Conservation (phyloP, 2,113 vertebrate species). For the Vimba vimba region DNA sequence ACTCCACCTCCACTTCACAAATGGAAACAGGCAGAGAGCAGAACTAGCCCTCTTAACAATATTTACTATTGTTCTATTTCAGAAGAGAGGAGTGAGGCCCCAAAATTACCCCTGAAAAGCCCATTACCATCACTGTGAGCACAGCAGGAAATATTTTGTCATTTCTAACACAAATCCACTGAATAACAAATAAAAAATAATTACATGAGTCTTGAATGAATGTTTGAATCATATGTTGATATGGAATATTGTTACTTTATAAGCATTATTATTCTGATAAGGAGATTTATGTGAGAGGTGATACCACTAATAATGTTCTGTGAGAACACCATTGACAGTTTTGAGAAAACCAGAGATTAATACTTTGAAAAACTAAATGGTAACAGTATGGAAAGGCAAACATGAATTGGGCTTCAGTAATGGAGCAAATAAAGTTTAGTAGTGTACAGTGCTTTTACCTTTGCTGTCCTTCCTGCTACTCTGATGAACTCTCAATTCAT, state of each 20-base stretch:
- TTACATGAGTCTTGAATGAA: background rate
- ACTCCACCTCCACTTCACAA: background rate
- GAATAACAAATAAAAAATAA: background rate
- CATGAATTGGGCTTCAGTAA: background rate
- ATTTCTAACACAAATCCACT: background rate
- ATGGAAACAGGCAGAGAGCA: slow-evolving; percentile 9
- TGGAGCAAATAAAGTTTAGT: background rate
- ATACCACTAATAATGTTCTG: background rate
- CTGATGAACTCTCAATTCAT: slow-evolving; percentile 72
- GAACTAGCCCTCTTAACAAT: slow-evolving; percentile 28
- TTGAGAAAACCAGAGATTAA: background rate
- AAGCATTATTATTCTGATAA: background rate
- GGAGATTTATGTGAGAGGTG: background rate
- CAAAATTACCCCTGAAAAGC: background rate
- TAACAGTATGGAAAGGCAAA: background rate
- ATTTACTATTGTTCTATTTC: slow-evolving; percentile 4
- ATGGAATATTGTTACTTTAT: background rate
- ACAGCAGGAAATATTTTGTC: background rate
- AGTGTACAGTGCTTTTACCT: slow-evolving; percentile 66
- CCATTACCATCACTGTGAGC: background rate
- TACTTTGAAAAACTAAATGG: background rate
- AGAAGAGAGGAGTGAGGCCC: background rate
- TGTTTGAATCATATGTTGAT: background rate
- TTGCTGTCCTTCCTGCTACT: slow-evolving; percentile 70
- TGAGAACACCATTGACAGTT: no score